Percentiles rank a stretch among this genome's conserved stretches.
Evolutionary conservation across 37 sponge, comb jelly and placozoan genomes (phyloP).

Genomic region (Lycopodina hypogea): DNA sequence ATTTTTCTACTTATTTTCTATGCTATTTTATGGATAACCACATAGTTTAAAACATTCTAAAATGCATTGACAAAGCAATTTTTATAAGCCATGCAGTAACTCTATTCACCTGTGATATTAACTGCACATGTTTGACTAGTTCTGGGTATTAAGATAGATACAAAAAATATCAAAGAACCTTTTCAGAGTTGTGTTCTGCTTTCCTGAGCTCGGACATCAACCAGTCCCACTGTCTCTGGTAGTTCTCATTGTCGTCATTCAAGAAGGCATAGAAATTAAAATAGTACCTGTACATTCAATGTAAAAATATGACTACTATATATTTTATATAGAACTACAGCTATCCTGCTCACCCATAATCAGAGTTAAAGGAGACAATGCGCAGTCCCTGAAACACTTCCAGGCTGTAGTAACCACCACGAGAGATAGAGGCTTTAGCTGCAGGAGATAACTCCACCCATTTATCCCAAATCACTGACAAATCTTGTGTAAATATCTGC

Average conservation of each 20-base stretch:
- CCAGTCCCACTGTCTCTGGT: slow-evolving; percentile 46
- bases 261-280: slow-evolving; percentile 67
- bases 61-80: too few relatives aligned
- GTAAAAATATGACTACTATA: not conserved
- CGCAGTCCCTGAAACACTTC: slow-evolving; percentile 44
- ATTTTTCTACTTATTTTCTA: too few relatives aligned
- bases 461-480: slow-evolving; percentile 59
- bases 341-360: slow-evolving; percentile 50
- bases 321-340: too few relatives aligned
- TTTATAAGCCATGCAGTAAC: too few relatives aligned
- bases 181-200: slow-evolving; percentile 55
- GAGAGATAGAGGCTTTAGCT: slow-evolving; percentile 29
- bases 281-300: slow-evolving; percentile 22
- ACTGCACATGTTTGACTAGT: too few relatives aligned
- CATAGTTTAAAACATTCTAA: too few relatives aligned
- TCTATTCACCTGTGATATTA: too few relatives aligned
- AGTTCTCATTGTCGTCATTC: slow-evolving; percentile 47
- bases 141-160: too few relatives aligned
- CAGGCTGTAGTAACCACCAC: slow-evolving; percentile 71
- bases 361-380: slow-evolving; percentile 66
- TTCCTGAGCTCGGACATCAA: slow-evolving; percentile 29
- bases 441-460: slow-evolving; percentile 35
- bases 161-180: slow-evolving; percentile 39
- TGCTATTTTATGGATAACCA: too few relatives aligned
- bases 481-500: slow-evolving; percentile 34